Evolutionary conservation across 2,888 invertebrate genomes (phyloP), one percentile per base, ranked within the genome.

Genomic region (Osmoderma eremita): DNA sequence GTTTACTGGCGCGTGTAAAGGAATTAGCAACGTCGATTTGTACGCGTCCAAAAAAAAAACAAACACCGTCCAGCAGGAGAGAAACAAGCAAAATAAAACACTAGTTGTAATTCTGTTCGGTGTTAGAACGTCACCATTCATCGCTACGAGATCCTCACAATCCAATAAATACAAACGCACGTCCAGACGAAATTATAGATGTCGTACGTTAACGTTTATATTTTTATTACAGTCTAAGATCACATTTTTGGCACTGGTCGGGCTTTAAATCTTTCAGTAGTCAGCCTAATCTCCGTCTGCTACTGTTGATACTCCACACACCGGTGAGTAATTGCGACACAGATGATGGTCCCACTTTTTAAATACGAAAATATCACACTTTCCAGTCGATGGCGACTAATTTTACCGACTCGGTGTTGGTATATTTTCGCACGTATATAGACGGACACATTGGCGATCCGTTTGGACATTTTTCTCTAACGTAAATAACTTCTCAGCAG

Each of bases 181-280:
- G 30, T 10, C 2, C 39, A 38, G 17, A 38, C 56, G 15, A 8
- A 58, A 17, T 17, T 51, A 15, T 13, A 51, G 15, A 8, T 22
- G 42, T 45, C 42, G 22, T 61, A 17, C 22, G 13, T 22, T 5
- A 45, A 5, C 17, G 17, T 45, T 61, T 24, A 24, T 61, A 45
- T 61, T 61, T 61, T 61, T 48, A 61, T 61, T 61, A 61, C 18
- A 36, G 30, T 15, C 17, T 61, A 61, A 61, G 58, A 61, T 61
- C 58, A 61, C 58, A 61, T 61, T 61, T 61, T 61, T 61, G 58
- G 58, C 58, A 61, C 58, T 61, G 30, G 12, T 5, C 45, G 5
- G 15, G 30, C 17, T 24, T 30, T 61, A 61, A 61, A 61, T 61
- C 45, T 61, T 15, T 61, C 45, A 30, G 24, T 24, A 24, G 58